phyloP scores from a whole-genome alignment of 2,797 vertebrate genomes.

The Pelobates cultripes region DNA sequence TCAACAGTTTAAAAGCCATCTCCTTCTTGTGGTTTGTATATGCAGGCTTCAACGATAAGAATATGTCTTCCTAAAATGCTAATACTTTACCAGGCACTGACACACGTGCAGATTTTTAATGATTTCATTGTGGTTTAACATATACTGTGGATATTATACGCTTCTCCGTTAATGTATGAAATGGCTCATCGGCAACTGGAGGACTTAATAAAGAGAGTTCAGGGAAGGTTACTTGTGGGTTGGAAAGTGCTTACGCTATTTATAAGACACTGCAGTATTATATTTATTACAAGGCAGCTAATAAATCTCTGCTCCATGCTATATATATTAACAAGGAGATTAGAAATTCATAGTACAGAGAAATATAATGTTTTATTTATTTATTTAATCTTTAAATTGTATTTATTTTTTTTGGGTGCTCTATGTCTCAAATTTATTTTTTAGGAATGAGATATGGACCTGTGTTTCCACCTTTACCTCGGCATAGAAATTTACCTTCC shows the following conservation, averaged over 20 bases:
- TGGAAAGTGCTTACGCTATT: constrained; percentile 66
- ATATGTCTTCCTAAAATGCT: not conserved
- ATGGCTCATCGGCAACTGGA: constrained; percentile 72
- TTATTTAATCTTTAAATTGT: no score
- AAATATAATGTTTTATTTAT: no score
- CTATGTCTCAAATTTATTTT: no score
- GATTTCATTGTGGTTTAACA: not conserved
- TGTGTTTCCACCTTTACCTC: no score
- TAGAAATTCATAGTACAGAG: no score
- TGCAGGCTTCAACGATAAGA: no score
- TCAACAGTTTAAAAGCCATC: no score
- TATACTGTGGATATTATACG: not conserved
- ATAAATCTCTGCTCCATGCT: constrained; percentile 55
- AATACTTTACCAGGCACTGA: not conserved
- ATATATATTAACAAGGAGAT: constrained; percentile 1
- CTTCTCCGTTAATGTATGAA: constrained; percentile 65
- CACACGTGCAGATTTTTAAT: not conserved
- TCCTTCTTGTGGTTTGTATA: no score
- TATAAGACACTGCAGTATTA: constrained; percentile 58
- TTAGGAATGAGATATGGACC: no score
- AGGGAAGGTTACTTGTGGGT: constrained; percentile 68
- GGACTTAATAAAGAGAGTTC: constrained; percentile 72
- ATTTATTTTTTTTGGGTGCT: no score
- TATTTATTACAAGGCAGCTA: constrained; percentile 46
- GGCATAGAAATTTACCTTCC: no score